phyloP scores from a whole-genome alignment of 1,140 invertebrate genomes.

The Pseudomyrmex cubaensis region DNA sequence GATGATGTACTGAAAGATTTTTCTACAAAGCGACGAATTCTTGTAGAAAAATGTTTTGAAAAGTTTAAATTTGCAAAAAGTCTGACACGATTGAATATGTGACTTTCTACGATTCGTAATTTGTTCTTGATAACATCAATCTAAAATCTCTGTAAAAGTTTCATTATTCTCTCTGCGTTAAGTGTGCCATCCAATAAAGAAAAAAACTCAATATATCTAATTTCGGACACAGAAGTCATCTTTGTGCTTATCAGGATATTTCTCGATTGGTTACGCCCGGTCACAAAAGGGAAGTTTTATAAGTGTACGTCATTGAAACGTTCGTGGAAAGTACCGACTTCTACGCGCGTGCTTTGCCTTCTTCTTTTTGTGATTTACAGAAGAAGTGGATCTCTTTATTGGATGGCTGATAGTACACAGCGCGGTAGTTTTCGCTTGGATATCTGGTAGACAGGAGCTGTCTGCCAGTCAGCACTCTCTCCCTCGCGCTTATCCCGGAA shows the following conservation, averaged over 20 bases:
- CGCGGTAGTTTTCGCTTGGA: conserved; percentile 72
- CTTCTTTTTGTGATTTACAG: conserved; percentile 27
- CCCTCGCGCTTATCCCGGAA: conserved; percentile 64
- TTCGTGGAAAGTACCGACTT: conserved; percentile 7
- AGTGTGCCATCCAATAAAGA: too few relatives aligned
- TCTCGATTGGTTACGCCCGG: conserved; percentile 2
- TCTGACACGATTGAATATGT: too few relatives aligned
- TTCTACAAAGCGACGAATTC: too few relatives aligned
- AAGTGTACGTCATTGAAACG: conserved; percentile 23
- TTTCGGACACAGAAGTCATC: too few relatives aligned
- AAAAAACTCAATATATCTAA: too few relatives aligned
- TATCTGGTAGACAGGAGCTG: conserved; percentile 78
- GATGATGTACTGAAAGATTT: too few relatives aligned
- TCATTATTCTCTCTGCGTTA: too few relatives aligned
- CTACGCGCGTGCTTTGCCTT: neutral
- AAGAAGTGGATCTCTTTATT: conserved; percentile 20
- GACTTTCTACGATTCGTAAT: too few relatives aligned
- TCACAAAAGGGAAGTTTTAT: conserved; percentile 34
- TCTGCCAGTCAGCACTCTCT: conserved; percentile 76
- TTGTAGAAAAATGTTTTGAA: too few relatives aligned
- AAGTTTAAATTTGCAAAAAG: too few relatives aligned
- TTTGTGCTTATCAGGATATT: neutral
- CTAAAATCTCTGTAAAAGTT: too few relatives aligned
- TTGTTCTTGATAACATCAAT: too few relatives aligned
- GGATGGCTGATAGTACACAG: conserved; percentile 59